Evolutionary conservation across 2,888 invertebrate genomes (phyloP).

Genomic region (Spialia ferax): DNA sequence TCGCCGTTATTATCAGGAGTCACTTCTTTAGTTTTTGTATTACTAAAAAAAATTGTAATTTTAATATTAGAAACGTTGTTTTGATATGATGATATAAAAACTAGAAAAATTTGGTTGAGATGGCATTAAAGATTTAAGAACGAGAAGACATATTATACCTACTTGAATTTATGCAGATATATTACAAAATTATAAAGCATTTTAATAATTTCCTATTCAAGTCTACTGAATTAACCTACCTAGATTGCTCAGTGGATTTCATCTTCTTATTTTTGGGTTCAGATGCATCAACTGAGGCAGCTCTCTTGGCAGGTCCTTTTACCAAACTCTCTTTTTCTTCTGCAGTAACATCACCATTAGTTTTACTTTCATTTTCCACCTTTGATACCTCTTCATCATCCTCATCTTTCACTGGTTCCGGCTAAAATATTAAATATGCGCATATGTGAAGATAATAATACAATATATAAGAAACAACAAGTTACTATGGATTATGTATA

Average conservation of each 20-base stretch:
- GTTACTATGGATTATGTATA: slow-evolving; percentile 45
- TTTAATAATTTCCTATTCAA: no score
- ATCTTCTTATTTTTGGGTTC: slow-evolving; percentile 67
- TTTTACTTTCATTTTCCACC: slow-evolving; percentile 51
- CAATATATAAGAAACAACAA: neutral
- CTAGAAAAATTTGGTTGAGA: no score
- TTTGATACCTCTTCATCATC: slow-evolving; percentile 68
- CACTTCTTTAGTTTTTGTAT: slow-evolving; percentile 53
- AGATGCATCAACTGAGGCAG: slow-evolving; percentile 52
- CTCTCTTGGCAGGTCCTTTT: slow-evolving; percentile 58
- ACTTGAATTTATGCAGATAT: no score
- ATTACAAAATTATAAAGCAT: no score
- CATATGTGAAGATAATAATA: neutral
- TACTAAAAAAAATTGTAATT: slow-evolving; percentile 46
- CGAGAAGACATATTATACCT: no score
- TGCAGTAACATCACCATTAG: slow-evolving; percentile 64
- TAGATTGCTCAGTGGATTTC: slow-evolving; percentile 53
- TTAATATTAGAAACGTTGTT: no score
- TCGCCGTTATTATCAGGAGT: slow-evolving; percentile 46
- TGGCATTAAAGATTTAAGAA: no score
- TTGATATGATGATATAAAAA: no score
- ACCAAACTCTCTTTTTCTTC: slow-evolving; percentile 52
- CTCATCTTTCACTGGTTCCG: slow-evolving; percentile 76
- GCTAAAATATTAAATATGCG: slow-evolving; percentile 59
- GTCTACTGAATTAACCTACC: slow-evolving; percentile 43